These are phyloP conservation scores for Macropis europaea DNA, from an alignment of 2,888 invertebrate species.

Conservation along the genomic window DNA sequence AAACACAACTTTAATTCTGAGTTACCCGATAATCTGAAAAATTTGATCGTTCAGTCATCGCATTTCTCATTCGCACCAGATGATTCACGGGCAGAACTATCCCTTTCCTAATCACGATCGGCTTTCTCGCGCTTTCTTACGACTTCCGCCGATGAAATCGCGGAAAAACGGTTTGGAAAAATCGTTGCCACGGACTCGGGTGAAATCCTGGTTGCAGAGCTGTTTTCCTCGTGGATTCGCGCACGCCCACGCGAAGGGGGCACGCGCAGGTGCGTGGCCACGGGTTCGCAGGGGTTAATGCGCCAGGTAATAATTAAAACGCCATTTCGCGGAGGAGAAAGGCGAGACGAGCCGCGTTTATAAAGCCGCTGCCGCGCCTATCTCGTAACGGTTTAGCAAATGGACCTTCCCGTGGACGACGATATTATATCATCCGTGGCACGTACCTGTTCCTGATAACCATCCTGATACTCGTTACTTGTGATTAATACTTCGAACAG, in stretches of 20 bases:
- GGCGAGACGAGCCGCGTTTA: slow-evolving; percentile 52
- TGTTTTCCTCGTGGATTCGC: slow-evolving; percentile 34
- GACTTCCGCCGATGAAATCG: neutral
- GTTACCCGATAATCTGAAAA: too few relatives aligned
- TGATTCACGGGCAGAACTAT: too few relatives aligned
- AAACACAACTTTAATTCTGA: too few relatives aligned
- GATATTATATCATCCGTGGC: slow-evolving; percentile 21
- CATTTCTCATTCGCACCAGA: too few relatives aligned
- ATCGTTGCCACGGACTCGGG: neutral
- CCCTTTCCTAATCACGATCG: neutral
- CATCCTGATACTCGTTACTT: neutral
- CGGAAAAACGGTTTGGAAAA: neutral
- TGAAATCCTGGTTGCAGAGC: slow-evolving; percentile 27
- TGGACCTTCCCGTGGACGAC: slow-evolving; percentile 40
- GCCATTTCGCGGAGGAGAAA: slow-evolving; percentile 62
- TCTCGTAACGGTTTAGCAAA: slow-evolving; percentile 56
- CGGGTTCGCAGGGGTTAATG: slow-evolving; percentile 64
- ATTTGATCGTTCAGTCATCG: too few relatives aligned
- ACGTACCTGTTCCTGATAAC: neutral
- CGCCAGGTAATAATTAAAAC: slow-evolving; percentile 67
- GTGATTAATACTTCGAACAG: too few relatives aligned
- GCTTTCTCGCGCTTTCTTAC: slow-evolving; percentile 1
- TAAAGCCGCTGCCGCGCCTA: slow-evolving; percentile 59
- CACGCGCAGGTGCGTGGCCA: slow-evolving; percentile 59
- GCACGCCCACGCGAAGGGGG: slow-evolving; percentile 52